phyloP scores from a whole-genome alignment of 2,113 vertebrate genomes.

The Phalacrocorax aristotelis region DNA sequence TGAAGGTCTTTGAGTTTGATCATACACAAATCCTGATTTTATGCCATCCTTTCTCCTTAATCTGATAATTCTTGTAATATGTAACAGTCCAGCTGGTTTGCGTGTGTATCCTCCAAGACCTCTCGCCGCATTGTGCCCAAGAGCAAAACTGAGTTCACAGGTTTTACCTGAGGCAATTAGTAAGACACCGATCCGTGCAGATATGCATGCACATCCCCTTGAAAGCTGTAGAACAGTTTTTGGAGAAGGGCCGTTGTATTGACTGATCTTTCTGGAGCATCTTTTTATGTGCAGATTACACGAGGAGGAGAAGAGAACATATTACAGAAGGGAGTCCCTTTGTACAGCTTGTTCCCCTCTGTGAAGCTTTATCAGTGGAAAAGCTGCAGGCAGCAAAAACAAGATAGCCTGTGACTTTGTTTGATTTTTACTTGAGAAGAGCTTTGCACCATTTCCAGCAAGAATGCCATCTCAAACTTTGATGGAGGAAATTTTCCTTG shows the following conservation, averaged over 20 bases:
- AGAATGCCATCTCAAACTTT: constrained; percentile 7
- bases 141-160: background rate
- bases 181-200: background rate
- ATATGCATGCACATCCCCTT: background rate
- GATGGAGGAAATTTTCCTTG: constrained; percentile 59
- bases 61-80: background rate
- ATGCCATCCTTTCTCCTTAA: background rate
- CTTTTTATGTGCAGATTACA: background rate
- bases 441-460: constrained; percentile 12
- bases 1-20: background rate
- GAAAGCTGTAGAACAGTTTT: background rate
- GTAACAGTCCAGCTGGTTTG: background rate
- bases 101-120: background rate
- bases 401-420: background rate
- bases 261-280: background rate
- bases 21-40: background rate
- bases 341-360: background rate
- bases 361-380: constrained; percentile 7
- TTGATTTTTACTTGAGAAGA: background rate
- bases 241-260: background rate
- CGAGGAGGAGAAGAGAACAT: background rate
- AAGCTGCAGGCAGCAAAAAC: constrained; percentile 1
- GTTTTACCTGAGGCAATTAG: background rate
- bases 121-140: accelerated
- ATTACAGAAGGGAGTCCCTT: background rate